Conservation (phyloP, 1,140 invertebrate genomes). For the Samia ricini region DNA sequence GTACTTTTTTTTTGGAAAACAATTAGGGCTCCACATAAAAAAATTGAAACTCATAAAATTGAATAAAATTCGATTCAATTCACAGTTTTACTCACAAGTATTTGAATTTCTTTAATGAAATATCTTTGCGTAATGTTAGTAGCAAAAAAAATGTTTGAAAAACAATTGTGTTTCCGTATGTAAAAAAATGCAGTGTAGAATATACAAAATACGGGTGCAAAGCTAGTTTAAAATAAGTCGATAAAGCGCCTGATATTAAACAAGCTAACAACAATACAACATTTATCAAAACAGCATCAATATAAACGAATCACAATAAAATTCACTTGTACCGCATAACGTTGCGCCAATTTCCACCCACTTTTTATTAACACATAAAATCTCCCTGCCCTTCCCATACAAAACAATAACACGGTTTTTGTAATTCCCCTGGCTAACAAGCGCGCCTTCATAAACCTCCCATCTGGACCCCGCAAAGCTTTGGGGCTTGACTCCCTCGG, state of each 20-base stretch:
- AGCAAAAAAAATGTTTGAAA: too few species aligned
- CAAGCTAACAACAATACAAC: slow-evolving; percentile 10
- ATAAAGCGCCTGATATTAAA: background rate
- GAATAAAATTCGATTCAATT: too few species aligned
- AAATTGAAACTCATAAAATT: too few species aligned
- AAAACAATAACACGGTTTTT: slow-evolving; percentile 64
- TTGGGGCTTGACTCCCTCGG: slow-evolving; percentile 49
- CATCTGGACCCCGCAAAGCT: slow-evolving; percentile 62
- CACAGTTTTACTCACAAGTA: too few species aligned
- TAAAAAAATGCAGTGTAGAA: too few species aligned
- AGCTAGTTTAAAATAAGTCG: too few species aligned
- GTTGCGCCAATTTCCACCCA: slow-evolving; percentile 40
- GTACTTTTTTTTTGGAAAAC: too few species aligned
- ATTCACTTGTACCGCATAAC: slow-evolving; percentile 12
- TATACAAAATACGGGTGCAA: too few species aligned
- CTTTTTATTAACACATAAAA: slow-evolving; percentile 71
- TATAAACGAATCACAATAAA: slow-evolving; percentile 20
- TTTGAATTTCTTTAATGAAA: too few species aligned
- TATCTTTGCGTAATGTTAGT: too few species aligned
- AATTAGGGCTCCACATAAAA: too few species aligned
- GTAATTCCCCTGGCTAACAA: slow-evolving; percentile 63
- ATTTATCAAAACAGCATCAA: slow-evolving; percentile 34
- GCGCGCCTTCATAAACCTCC: slow-evolving; percentile 65
- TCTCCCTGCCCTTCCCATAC: slow-evolving; percentile 45
- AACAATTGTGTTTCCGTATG: too few species aligned